Evolutionary conservation across 2,888 invertebrate genomes (phyloP).

Genomic region (Drosophila tripunctata): DNA sequence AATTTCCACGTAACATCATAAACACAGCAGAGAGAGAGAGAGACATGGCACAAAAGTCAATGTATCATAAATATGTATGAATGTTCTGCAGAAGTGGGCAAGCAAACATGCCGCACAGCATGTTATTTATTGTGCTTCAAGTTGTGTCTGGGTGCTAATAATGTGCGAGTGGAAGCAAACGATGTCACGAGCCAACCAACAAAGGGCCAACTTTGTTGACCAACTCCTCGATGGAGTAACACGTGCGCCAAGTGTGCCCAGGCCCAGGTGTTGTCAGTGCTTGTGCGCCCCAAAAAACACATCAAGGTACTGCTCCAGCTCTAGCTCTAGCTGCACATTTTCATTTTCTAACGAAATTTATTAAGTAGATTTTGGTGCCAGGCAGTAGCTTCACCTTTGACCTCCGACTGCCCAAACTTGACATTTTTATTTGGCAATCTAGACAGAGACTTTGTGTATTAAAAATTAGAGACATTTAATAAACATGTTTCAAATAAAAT

Average conservation of each 20-base stretch:
- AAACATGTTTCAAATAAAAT: slow-evolving; percentile 63
- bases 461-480: slow-evolving; percentile 63
- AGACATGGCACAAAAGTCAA: slow-evolving; percentile 47
- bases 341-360: slow-evolving; percentile 65
- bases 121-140: slow-evolving; percentile 72
- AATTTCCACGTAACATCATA: slow-evolving; percentile 47
- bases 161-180: slow-evolving; percentile 57
- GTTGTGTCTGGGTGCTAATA: slow-evolving; percentile 75
- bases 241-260: slow-evolving; percentile 64
- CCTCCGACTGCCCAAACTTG: slow-evolving; percentile 28
- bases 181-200: slow-evolving; percentile 31
- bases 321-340: slow-evolving; percentile 65
- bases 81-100: not conserved
- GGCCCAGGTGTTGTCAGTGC: slow-evolving; percentile 62
- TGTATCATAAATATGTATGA: slow-evolving; percentile 21
- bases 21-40: slow-evolving; percentile 16
- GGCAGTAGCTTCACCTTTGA: slow-evolving; percentile 18
- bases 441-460: slow-evolving; percentile 28
- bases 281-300: not conserved
- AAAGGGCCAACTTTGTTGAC: slow-evolving; percentile 71
- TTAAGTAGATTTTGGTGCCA: slow-evolving; percentile 63
- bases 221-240: slow-evolving; percentile 64
- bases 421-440: slow-evolving; percentile 57
- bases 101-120: slow-evolving; percentile 54
- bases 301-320: not conserved